Percentiles rank a stretch among this genome's conserved stretches.
phyloP scores from a whole-genome alignment of 2,797 vertebrate species.

The Urophycis tenuis region DNA sequence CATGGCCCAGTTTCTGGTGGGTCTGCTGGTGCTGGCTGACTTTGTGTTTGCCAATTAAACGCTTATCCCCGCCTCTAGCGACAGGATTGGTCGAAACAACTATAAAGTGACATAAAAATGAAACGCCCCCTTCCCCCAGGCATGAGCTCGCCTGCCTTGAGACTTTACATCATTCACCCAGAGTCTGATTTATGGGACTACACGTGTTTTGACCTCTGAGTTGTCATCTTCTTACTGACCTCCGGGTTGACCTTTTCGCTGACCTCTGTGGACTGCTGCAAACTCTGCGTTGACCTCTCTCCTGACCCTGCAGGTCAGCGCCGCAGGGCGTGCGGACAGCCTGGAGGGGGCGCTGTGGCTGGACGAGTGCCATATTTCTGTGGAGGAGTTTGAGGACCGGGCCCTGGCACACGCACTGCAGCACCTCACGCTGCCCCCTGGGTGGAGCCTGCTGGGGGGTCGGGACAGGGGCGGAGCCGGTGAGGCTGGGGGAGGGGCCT shows the following conservation, averaged over 20 bases:
- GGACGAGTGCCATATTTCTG: slow-evolving; percentile 80
- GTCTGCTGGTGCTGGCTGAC: slow-evolving; percentile 20
- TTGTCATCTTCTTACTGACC: too few relatives aligned
- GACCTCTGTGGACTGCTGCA: not conserved
- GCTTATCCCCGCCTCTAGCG: too few relatives aligned
- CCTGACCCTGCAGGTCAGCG: slow-evolving; percentile 57
- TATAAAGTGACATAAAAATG: too few relatives aligned
- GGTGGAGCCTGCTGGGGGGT: slow-evolving; percentile 86
- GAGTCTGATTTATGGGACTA: not conserved
- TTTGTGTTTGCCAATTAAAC: too few relatives aligned
- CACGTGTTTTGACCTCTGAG: not conserved
- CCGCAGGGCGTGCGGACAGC: slow-evolving; percentile 79
- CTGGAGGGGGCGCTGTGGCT: slow-evolving; percentile 83
- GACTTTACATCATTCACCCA: too few relatives aligned
- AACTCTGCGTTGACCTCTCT: not conserved
- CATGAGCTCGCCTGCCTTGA: too few relatives aligned
- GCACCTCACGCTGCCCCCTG: slow-evolving; percentile 79
- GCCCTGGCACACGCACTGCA: slow-evolving; percentile 84
- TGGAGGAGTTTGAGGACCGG: slow-evolving; percentile 83
- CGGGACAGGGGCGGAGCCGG: slow-evolving; percentile 51
- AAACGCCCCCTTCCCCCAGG: too few relatives aligned
- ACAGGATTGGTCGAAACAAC: too few relatives aligned
- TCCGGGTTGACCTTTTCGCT: not conserved
- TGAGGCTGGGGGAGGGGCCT: slow-evolving; percentile 45
- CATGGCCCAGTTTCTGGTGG: slow-evolving; percentile 89